Evolutionary conservation across 2,113 vertebrate species (phyloP), one percentile per base, ranked within the genome.

Genomic region (Scomber colias): DNA sequence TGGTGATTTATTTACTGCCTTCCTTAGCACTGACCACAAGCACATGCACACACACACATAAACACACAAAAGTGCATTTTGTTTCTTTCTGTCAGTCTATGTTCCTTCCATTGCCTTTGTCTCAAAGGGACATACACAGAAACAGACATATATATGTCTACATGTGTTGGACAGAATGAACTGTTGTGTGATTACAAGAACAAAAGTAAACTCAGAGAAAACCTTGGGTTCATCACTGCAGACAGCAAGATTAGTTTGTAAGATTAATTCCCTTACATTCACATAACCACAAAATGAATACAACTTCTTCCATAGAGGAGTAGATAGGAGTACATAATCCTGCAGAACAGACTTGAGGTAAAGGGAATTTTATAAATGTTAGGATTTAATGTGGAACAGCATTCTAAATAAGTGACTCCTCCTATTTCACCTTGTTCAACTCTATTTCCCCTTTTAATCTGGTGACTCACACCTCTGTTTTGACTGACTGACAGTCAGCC

Each of bases 1-100:
- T 72, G 79, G 76, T 89, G 91, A 94, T 92, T 94, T 94, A 93
- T 94, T 94, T 92, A 88, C 73, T 60, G 69, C 62, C 63, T 87
- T 72, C 63, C 50, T 40, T 24, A 50, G 46, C 73, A 35, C 46
- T 57, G 68, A 55, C 62, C 54, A 65, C 59, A 40, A 40, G 51
- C 40, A 51, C 35, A 40, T 21, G 55, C 35, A 40, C 35, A 9
- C 6, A 8, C 16, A 0, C 63, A 45, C 17, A 3, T 53, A 70
- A 19, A 55, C 56, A 51, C 53, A 63, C 50, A 48, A 17, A 75
- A 49, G 19, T 81, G 31, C 24, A 57, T 74, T 67, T 80, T 66
- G 27, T 21, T 21, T 60, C 35, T 65, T 69, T 79, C 19, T 51
- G 45, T 63, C 30, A 21, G 24, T 63, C 50, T 46, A 8, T 83